Conservation (phyloP, 2,888 invertebrate species). For the Pyrrhosoma nymphula region DNA sequence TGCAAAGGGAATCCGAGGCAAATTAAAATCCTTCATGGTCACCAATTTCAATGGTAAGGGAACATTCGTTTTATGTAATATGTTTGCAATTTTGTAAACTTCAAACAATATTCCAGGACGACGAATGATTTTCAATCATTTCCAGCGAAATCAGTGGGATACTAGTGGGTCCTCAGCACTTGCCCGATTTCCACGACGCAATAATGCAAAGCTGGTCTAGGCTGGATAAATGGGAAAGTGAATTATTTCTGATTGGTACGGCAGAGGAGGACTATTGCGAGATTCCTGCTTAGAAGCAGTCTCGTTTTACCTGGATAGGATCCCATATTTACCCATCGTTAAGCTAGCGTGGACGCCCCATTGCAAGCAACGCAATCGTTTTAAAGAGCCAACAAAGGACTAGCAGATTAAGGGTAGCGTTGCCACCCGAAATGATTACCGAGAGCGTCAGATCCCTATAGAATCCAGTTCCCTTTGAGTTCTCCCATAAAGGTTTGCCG, state of each 20-base stretch:
- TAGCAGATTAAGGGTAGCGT: background rate
- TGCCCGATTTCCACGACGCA: background rate
- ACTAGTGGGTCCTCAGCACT: background rate
- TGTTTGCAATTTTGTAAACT: background rate
- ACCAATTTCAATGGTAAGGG: too few relatives aligned
- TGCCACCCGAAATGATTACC: background rate
- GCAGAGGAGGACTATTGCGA: background rate
- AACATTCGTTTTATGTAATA: too few relatives aligned
- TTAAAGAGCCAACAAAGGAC: background rate
- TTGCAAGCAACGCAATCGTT: background rate
- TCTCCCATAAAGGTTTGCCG: background rate
- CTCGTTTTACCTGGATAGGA: conserved; percentile 1
- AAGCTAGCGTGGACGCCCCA: background rate
- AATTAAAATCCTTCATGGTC: too few relatives aligned
- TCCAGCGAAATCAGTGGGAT: background rate
- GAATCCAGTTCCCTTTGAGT: background rate
- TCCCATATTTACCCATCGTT: background rate
- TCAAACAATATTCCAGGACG: background rate
- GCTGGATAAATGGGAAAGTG: background rate
- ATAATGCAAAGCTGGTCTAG: background rate
- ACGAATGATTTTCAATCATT: background rate
- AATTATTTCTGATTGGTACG: background rate
- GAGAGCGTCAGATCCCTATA: background rate
- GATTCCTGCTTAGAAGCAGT: background rate
- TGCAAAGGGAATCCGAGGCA: too few relatives aligned